Evolutionary conservation across 2,888 invertebrate genomes (phyloP).

Genomic region (Tetranychus piercei): DNA sequence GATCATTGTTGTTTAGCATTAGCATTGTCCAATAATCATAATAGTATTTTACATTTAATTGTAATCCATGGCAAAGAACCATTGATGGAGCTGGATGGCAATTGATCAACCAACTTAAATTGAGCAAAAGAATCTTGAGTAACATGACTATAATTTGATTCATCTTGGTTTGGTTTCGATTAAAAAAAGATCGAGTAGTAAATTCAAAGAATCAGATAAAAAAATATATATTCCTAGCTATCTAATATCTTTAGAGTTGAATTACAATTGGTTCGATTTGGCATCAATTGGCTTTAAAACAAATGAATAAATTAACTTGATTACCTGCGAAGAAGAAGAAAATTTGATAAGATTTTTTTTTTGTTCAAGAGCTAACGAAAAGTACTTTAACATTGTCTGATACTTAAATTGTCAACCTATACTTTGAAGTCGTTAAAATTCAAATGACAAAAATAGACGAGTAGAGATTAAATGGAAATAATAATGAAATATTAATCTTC

Average conservation of each 20-base stretch:
- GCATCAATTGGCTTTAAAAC: background rate
- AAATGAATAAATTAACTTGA: no score
- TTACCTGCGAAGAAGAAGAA: background rate
- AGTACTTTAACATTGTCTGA: no score
- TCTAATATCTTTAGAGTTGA: no score
- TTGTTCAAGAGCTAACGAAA: no score
- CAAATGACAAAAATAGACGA: no score
- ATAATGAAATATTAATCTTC: no score
- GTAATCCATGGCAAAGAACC: conserved; percentile 19
- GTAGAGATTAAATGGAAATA: no score
- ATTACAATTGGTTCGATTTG: background rate
- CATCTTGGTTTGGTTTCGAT: background rate
- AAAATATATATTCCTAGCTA: no score
- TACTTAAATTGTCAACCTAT: no score
- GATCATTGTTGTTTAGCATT: conserved; percentile 21
- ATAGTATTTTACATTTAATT: conserved; percentile 14
- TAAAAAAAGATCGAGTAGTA: background rate
- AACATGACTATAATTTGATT: background rate
- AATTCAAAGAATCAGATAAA: background rate
- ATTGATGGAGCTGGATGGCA: conserved; percentile 19
- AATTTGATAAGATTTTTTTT: background rate
- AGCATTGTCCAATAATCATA: conserved; percentile 18
- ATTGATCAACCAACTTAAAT: background rate
- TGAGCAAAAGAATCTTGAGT: background rate
- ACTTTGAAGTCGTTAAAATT: no score